Conservation (phyloP, 2,888 invertebrate species). For the Ceramica pisi region DNA sequence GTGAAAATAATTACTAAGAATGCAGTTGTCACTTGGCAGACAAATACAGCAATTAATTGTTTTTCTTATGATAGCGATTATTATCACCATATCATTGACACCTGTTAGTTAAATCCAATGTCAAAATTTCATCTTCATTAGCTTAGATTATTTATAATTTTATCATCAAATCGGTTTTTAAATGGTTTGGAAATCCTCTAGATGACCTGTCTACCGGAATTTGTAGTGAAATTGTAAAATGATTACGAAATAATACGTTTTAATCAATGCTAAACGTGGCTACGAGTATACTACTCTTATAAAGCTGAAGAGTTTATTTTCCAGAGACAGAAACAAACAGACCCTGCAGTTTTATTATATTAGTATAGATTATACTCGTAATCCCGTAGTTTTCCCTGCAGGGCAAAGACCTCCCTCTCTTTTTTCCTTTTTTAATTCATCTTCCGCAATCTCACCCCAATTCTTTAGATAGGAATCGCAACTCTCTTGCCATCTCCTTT, state of each 20-base stretch:
- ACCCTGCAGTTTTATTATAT: too few relatives aligned
- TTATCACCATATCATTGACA: slow-evolving; percentile 18
- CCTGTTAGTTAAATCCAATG: slow-evolving; percentile 1
- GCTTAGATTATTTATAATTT: slow-evolving; percentile 2
- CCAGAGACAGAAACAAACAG: too few relatives aligned
- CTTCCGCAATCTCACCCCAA: too few relatives aligned
- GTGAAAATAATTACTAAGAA: not conserved
- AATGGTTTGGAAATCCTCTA: slow-evolving; percentile 12
- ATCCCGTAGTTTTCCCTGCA: too few relatives aligned
- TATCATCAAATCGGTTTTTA: slow-evolving; percentile 9
- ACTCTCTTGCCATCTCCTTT: too few relatives aligned
- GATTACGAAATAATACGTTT: not conserved
- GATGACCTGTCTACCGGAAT: not conserved
- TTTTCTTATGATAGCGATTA: not conserved
- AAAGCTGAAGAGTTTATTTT: too few relatives aligned
- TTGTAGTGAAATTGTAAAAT: not conserved
- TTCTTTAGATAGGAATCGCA: too few relatives aligned
- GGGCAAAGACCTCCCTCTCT: too few relatives aligned
- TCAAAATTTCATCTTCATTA: slow-evolving; percentile 36
- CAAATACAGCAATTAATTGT: not conserved
- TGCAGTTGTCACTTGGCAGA: not conserved
- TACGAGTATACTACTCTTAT: too few relatives aligned
- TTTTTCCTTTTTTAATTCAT: too few relatives aligned
- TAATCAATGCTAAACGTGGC: not conserved
- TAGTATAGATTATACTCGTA: too few relatives aligned